Evolutionary conservation across 2,888 invertebrate genomes (phyloP).

Genomic region (Epistrophe eligans): DNA sequence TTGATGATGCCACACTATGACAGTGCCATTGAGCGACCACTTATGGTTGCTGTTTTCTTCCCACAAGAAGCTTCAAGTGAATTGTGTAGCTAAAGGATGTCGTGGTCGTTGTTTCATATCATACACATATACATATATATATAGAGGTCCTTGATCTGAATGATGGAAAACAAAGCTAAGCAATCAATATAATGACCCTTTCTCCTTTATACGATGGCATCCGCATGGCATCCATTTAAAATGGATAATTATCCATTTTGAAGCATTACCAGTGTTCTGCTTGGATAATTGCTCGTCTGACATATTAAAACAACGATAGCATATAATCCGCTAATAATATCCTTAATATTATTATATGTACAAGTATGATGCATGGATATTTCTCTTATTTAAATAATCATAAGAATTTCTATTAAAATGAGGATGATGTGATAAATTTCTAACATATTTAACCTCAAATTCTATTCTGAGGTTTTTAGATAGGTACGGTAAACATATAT

Average conservation of each 20-base stretch:
- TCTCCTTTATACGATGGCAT: background rate
- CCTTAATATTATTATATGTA: constrained; percentile 9
- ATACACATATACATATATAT: background rate
- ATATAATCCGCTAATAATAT: constrained; percentile 58
- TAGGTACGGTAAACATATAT: constrained; percentile 34
- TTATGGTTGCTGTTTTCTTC: constrained; percentile 56
- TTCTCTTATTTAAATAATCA: constrained; percentile 64
- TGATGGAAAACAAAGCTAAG: constrained; percentile 50
- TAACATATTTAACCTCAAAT: constrained; percentile 69
- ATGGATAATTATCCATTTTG: constrained; percentile 47
- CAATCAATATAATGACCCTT: constrained; percentile 66
- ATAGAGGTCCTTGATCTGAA: constrained; percentile 40
- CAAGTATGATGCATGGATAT: constrained; percentile 25
- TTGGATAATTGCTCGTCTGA: constrained; percentile 61
- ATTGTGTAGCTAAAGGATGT: constrained; percentile 47
- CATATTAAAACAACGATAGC: constrained; percentile 41
- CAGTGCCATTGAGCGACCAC: constrained; percentile 52
- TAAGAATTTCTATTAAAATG: constrained; percentile 21
- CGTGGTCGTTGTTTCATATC: constrained; percentile 17
- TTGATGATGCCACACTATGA: constrained; percentile 53
- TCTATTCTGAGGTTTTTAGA: constrained; percentile 37
- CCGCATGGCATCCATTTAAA: constrained; percentile 23
- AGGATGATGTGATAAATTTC: constrained; percentile 51
- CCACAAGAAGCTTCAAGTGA: constrained; percentile 27
- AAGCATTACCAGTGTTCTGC: constrained; percentile 28